Evolutionary conservation across 2,888 invertebrate species (phyloP).

Genomic region (Platynereis dumerilii): DNA sequence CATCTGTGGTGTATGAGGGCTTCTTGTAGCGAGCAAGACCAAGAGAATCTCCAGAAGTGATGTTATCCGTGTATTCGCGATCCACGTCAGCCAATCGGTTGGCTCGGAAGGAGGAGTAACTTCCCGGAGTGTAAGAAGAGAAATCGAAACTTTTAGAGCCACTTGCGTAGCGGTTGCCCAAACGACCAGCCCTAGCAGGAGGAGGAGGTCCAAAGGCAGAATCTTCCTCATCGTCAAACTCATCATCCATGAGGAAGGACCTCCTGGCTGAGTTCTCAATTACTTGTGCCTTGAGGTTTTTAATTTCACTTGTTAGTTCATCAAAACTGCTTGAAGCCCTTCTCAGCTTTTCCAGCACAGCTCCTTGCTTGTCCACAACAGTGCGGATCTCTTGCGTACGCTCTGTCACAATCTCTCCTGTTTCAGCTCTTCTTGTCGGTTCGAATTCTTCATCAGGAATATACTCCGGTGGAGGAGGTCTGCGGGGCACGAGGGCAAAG

Average conservation of each 20-base stretch:
- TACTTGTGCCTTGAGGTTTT: conserved; percentile 31
- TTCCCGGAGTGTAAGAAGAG: too few species aligned
- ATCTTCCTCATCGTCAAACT: conserved; percentile 1
- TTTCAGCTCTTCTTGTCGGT: conserved; percentile 27
- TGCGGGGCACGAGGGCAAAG: neutral
- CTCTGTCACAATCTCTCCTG: conserved; percentile 33
- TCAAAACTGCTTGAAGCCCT: conserved; percentile 33
- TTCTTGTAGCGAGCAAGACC: conserved; percentile 2
- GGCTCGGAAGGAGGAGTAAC: too few species aligned
- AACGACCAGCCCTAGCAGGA: neutral
- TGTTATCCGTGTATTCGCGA: neutral
- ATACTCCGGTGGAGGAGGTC: neutral
- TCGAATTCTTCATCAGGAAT: conserved; percentile 25
- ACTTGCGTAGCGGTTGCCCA: too few species aligned
- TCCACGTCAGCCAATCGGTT: too few species aligned
- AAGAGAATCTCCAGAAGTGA: neutral
- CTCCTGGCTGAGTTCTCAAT: conserved; percentile 30
- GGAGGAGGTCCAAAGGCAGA: neutral
- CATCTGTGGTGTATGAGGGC: neutral
- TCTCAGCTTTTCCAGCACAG: conserved; percentile 29
- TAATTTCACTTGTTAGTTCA: conserved; percentile 31
- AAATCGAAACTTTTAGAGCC: too few species aligned
- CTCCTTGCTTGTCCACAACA: conserved; percentile 30
- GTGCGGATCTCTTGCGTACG: conserved; percentile 28
- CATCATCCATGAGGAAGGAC: conserved; percentile 14